Evolutionary conservation across 2,888 invertebrate genomes (phyloP).

Genomic region (Catotricha subobsoleta): DNA sequence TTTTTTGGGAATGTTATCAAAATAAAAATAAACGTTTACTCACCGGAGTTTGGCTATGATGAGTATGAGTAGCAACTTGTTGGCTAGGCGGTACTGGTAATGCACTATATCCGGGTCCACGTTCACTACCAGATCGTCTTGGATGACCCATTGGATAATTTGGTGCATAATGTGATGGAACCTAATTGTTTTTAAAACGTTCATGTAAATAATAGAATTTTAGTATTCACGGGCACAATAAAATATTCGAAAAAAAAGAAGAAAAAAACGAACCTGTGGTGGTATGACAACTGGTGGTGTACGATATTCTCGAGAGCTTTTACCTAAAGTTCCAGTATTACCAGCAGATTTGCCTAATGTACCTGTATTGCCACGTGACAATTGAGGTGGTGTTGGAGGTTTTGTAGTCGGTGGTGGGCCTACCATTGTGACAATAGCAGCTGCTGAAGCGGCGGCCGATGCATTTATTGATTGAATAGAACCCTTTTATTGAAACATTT

Average conservation of each 20-base stretch:
- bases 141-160: slow-evolving; percentile 79
- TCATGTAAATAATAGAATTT: neutral
- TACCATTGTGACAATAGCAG: slow-evolving; percentile 23
- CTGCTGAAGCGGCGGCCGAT: too few species aligned
- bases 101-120: slow-evolving; percentile 63
- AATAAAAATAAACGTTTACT: too few species aligned
- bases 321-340: slow-evolving; percentile 42
- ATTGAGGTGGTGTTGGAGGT: slow-evolving; percentile 87
- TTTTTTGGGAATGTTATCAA: neutral
- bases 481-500: slow-evolving; percentile 16
- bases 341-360: slow-evolving; percentile 30
- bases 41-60: slow-evolving; percentile 21
- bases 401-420: slow-evolving; percentile 86
- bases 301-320: slow-evolving; percentile 65
- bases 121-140: slow-evolving; percentile 34
- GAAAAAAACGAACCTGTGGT: slow-evolving; percentile 57
- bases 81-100: slow-evolving; percentile 46
- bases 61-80: slow-evolving; percentile 31
- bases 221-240: neutral
- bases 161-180: slow-evolving; percentile 92
- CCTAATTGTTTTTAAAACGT: neutral
- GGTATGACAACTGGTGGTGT: slow-evolving; percentile 95
- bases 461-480: slow-evolving; percentile 33
- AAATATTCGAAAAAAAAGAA: neutral
- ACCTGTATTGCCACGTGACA: slow-evolving; percentile 33